phyloP scores from a whole-genome alignment of 2,113 vertebrate genomes.

The Mesoclemmys tuberculata region DNA sequence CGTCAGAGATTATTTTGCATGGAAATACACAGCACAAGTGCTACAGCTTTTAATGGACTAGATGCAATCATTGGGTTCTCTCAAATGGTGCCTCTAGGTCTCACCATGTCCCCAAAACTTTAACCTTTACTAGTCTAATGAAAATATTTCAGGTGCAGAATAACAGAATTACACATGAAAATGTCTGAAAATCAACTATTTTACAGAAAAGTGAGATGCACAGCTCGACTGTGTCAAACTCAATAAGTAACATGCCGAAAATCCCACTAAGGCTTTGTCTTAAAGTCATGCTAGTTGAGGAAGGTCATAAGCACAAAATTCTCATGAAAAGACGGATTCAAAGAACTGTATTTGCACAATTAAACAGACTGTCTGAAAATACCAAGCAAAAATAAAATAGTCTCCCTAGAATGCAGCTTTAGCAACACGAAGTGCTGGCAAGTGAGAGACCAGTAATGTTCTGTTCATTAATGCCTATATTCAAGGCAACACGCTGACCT shows the following conservation, averaged over 20 bases:
- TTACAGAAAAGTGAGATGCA: neutral
- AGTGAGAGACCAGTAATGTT: neutral
- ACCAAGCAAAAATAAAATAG: neutral
- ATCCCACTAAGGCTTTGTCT: neutral
- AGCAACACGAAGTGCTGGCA: neutral
- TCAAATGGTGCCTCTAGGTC: neutral
- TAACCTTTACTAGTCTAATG: slow-evolving; percentile 14
- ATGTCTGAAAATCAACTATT: slow-evolving; percentile 11
- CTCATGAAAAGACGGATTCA: neutral
- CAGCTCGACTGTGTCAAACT: neutral
- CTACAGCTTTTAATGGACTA: neutral
- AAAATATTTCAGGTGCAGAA: slow-evolving; percentile 11
- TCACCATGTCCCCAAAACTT: neutral
- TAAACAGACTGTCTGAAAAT: neutral
- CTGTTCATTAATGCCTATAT: neutral
- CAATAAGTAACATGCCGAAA: neutral
- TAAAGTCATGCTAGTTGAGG: neutral
- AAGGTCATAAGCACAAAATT: neutral
- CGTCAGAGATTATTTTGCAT: slow-evolving; percentile 11
- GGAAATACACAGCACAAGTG: neutral
- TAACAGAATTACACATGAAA: neutral
- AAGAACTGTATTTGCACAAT: neutral
- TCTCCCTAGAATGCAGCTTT: neutral
- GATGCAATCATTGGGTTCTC: neutral
- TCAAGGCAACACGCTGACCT: neutral